phyloP scores from a whole-genome alignment of 2,888 invertebrate genomes.

The Chouioia cunea region DNA sequence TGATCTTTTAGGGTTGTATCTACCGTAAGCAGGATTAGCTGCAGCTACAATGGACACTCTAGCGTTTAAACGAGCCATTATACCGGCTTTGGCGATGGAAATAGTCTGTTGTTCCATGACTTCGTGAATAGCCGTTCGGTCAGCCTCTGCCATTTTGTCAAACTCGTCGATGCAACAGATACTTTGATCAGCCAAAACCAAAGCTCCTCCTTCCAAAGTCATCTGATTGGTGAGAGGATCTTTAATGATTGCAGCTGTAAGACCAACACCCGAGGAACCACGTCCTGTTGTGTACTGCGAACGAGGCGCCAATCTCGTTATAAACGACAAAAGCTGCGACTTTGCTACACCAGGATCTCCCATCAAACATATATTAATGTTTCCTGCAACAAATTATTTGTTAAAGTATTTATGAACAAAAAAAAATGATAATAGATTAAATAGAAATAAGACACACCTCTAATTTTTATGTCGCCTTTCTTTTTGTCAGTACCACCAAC shows the following conservation, averaged over 20 bases:
- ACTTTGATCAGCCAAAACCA: conserved; percentile 96
- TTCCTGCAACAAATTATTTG: conserved; percentile 70
- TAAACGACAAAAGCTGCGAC: conserved; percentile 94
- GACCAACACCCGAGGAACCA: conserved; percentile 97
- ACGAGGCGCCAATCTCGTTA: conserved; percentile 92
- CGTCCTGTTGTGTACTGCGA: conserved; percentile 96
- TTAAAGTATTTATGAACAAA: neutral
- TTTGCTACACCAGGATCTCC: conserved; percentile 99
- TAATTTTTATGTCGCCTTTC: conserved; percentile 97
- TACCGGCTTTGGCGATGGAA: conserved; percentile 99
- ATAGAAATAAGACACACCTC: conserved; percentile 69
- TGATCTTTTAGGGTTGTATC: conserved; percentile 95
- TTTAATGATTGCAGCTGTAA: conserved; percentile 98
- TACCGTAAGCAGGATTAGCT: conserved; percentile 98
- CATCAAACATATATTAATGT: conserved; percentile 98
- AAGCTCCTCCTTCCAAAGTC: conserved; percentile 96
- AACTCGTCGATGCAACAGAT: conserved; percentile 99
- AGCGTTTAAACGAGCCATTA: conserved; percentile 98
- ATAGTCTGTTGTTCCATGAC: conserved; percentile 99
- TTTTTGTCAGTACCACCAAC: conserved; percentile 91
- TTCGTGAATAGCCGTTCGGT: conserved; percentile 96
- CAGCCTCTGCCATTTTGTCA: conserved; percentile 98
- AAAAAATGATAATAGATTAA: neutral
- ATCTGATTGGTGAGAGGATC: conserved; percentile 98
- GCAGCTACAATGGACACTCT: conserved; percentile 97